These are phyloP conservation scores for Abramis brama DNA, from an alignment of 2,113 vertebrate species.

Conservation along the genomic window DNA sequence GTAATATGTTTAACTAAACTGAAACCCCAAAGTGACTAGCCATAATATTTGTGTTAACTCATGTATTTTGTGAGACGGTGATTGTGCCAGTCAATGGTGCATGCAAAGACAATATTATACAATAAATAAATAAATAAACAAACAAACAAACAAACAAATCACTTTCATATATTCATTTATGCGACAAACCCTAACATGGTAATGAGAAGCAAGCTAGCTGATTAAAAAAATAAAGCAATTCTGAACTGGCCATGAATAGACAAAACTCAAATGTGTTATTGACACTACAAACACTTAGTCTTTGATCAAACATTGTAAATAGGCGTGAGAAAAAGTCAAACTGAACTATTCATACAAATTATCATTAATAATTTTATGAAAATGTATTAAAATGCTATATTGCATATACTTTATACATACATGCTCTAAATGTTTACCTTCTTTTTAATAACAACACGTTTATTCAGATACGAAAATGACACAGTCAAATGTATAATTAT, in stretches of 20 bases:
- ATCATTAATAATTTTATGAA: not conserved
- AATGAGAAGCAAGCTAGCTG: not conserved
- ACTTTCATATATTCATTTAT: not conserved
- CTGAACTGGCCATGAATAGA: too few relatives aligned
- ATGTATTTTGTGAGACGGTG: not conserved
- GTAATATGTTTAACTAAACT: not conserved
- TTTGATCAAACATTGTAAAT: not conserved
- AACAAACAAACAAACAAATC: not conserved
- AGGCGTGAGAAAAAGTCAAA: not conserved
- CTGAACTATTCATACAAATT: not conserved
- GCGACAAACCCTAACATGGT: not conserved
- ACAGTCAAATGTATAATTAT: not conserved
- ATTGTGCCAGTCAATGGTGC: not conserved
- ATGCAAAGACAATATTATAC: constrained; percentile 21
- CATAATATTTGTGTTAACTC: not conserved
- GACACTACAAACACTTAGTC: not conserved
- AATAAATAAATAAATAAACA: not conserved
- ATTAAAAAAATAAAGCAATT: not conserved
- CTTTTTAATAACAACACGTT: not conserved
- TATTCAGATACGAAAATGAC: not conserved
- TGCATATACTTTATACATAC: not conserved
- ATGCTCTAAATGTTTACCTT: not conserved
- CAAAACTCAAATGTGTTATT: too few relatives aligned
- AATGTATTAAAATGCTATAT: not conserved
- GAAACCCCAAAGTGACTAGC: not conserved